Evolutionary conservation across 2,888 invertebrate species (phyloP).

Genomic region (Helicoverpa assulta): DNA sequence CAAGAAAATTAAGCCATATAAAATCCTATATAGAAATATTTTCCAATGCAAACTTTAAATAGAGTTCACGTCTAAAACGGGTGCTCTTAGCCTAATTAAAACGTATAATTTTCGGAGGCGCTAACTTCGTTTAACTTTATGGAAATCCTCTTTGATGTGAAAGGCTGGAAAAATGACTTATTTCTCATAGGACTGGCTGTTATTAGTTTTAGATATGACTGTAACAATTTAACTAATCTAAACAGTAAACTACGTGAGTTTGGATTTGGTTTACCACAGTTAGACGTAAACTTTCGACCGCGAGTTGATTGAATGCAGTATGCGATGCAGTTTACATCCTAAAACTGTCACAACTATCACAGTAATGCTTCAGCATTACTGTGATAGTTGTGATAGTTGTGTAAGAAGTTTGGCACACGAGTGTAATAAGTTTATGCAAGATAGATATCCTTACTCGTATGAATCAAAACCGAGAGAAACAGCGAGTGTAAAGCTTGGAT

Average conservation of each 20-base stretch:
- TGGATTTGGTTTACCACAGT: background rate
- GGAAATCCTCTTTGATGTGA: constrained; percentile 9
- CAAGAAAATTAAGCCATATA: no score
- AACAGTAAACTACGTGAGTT: constrained; percentile 2
- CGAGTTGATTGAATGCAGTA: constrained; percentile 28
- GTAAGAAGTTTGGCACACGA: background rate
- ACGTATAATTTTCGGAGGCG: constrained; percentile 5
- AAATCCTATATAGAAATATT: background rate
- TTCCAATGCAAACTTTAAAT: background rate
- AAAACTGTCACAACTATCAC: background rate
- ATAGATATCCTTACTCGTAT: background rate
- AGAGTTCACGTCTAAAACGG: background rate
- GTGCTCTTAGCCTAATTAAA: background rate
- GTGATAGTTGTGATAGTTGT: no score
- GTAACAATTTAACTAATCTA: background rate
- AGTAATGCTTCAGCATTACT: no score
- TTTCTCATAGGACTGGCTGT: background rate
- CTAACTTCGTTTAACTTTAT: background rate
- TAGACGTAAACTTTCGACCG: constrained; percentile 15
- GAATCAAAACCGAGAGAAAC: background rate
- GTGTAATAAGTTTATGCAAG: background rate
- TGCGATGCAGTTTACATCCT: background rate
- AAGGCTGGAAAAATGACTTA: background rate
- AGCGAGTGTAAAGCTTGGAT: no score
- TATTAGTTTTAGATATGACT: background rate